phyloP scores from a whole-genome alignment of 2,797 vertebrate genomes.

The Pipistrellus nathusii region DNA sequence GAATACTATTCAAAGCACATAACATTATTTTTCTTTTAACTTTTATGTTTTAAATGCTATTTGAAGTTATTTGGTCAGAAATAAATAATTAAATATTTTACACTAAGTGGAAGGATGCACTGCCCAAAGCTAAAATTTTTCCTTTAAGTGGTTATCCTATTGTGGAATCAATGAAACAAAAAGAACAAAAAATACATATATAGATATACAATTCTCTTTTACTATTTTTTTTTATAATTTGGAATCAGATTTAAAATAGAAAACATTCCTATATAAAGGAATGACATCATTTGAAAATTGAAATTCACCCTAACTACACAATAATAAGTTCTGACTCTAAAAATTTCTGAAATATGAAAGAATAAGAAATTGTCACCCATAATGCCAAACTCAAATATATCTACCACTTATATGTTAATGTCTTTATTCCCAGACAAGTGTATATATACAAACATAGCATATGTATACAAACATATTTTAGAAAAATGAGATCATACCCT shows the following conservation, averaged over 20 bases:
- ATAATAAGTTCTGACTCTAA: neutral
- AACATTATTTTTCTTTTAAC: neutral
- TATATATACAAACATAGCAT: neutral
- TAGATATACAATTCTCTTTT: neutral
- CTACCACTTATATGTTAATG: neutral
- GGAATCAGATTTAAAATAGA: neutral
- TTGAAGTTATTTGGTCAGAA: constrained; percentile 26
- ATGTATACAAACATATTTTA: neutral
- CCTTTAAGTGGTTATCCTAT: neutral
- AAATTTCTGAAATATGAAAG: neutral
- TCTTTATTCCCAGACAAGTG: neutral
- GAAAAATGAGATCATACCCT: neutral
- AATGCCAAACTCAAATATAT: neutral
- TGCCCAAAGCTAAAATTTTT: neutral
- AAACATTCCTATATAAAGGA: neutral
- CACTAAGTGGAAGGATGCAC: neutral
- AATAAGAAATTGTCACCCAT: neutral
- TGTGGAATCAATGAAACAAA: neutral
- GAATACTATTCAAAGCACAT: neutral
- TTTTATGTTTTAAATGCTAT: neutral
- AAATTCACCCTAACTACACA: neutral
- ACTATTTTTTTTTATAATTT: neutral
- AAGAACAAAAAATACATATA: neutral
- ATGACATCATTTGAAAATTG: neutral
- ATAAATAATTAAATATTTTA: neutral